phyloP scores from a whole-genome alignment of 1,140 invertebrate species.

The Lepidurus arcticus region DNA sequence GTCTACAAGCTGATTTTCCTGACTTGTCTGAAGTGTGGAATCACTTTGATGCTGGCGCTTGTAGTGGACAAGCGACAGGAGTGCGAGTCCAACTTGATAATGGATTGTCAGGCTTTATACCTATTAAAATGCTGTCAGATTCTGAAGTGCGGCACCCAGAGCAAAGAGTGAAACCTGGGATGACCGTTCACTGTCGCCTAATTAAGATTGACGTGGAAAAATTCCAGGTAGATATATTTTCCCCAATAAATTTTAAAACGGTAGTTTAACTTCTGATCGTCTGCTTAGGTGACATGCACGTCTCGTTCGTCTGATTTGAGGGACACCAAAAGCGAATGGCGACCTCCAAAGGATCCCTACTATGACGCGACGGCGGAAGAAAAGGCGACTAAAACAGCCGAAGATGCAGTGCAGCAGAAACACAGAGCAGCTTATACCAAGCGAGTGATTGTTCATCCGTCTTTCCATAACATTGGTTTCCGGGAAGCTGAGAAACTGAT shows the following conservation, averaged over 20 bases:
- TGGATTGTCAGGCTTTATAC: slow-evolving; percentile 88
- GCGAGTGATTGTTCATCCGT: slow-evolving; percentile 93
- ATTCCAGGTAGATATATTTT: slow-evolving; percentile 52
- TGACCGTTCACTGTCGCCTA: slow-evolving; percentile 88
- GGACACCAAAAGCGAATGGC: slow-evolving; percentile 87
- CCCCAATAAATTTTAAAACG: background rate
- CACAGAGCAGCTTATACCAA: slow-evolving; percentile 79
- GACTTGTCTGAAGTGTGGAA: slow-evolving; percentile 95
- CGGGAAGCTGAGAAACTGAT: slow-evolving; percentile 86
- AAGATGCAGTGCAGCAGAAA: slow-evolving; percentile 73
- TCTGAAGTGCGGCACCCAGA: slow-evolving; percentile 87
- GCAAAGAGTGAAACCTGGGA: slow-evolving; percentile 77
- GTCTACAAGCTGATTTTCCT: slow-evolving; percentile 72
- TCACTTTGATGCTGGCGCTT: slow-evolving; percentile 92
- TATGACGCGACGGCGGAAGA: slow-evolving; percentile 86
- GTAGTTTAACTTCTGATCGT: background rate
- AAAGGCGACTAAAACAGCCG: slow-evolving; percentile 68
- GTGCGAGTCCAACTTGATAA: slow-evolving; percentile 87
- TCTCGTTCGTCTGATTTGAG: slow-evolving; percentile 86
- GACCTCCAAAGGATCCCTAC: slow-evolving; percentile 78
- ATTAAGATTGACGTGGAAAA: slow-evolving; percentile 92
- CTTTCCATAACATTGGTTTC: slow-evolving; percentile 95
- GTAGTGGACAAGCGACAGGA: slow-evolving; percentile 91
- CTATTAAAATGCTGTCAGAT: slow-evolving; percentile 91
- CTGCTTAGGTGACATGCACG: slow-evolving; percentile 73